These are phyloP conservation scores for Leucoraja ocellata DNA, from an alignment of 2,797 vertebrate genomes.

Conservation along the genomic window DNA sequence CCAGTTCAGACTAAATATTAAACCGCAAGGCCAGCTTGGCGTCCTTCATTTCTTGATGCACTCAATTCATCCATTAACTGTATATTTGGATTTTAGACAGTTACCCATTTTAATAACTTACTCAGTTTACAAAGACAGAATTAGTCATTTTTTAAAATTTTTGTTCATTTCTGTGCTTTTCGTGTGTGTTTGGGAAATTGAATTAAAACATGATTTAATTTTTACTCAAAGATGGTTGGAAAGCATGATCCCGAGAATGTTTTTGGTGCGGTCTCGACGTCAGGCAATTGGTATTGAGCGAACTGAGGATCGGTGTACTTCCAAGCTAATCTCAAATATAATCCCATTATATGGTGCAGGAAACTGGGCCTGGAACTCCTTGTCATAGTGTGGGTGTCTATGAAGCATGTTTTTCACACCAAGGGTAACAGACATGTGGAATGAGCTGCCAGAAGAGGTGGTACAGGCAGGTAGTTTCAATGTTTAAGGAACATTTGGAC, in stretches of 20 bases:
- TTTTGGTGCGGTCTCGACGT: neutral
- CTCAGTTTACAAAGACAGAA: neutral
- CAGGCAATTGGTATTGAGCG: too few species aligned
- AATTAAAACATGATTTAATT: neutral
- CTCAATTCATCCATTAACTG: neutral
- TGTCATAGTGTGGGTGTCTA: too few species aligned
- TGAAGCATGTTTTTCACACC: too few species aligned
- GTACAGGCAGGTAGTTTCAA: too few species aligned
- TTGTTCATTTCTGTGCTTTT: neutral
- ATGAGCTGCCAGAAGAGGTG: too few species aligned
- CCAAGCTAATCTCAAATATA: too few species aligned
- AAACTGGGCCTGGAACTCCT: too few species aligned
- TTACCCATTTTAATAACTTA: neutral
- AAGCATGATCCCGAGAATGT: neutral
- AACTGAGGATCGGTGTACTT: too few species aligned
- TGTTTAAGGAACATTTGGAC: too few species aligned
- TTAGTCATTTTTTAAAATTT: neutral
- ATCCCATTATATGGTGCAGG: too few species aligned
- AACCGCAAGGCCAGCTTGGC: neutral
- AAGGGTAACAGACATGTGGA: too few species aligned
- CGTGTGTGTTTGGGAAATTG: neutral
- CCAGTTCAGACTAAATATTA: neutral
- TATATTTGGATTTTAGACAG: neutral
- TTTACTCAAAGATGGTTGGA: neutral
- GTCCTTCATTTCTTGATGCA: too few species aligned